phyloP scores from a whole-genome alignment of 2,888 invertebrate species.

The Digitonthophagus gazella region DNA sequence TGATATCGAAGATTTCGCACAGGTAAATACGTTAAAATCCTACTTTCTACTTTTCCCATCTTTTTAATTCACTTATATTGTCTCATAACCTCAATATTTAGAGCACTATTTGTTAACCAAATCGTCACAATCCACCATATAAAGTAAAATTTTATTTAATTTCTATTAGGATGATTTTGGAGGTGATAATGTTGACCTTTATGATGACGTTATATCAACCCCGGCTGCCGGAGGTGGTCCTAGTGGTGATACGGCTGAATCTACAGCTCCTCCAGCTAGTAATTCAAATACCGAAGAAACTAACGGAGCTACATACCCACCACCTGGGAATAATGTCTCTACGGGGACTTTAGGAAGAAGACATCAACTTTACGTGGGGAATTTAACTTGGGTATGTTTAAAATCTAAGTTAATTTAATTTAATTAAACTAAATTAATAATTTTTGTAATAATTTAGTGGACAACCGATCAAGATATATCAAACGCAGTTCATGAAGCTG shows the following conservation, averaged over 20 bases:
- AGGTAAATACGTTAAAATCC: conserved; percentile 52
- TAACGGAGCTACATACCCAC: conserved; percentile 69
- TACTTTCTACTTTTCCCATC: conserved; percentile 6
- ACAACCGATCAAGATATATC: conserved; percentile 96
- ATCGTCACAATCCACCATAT: not conserved
- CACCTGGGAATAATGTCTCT: conserved; percentile 65
- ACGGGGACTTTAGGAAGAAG: conserved; percentile 73
- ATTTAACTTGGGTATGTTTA: conserved; percentile 90
- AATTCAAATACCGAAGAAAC: conserved; percentile 63
- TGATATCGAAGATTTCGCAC: conserved; percentile 91
- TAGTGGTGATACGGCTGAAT: conserved; percentile 45
- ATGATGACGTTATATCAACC: conserved; percentile 92
- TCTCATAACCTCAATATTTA: not conserved
- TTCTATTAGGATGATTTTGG: conserved; percentile 70
- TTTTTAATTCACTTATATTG: not conserved
- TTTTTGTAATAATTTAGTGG: conserved; percentile 65
- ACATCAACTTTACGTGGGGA: conserved; percentile 94
- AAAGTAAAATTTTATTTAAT: not conserved
- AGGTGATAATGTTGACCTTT: conserved; percentile 87
- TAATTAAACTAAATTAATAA: not conserved
- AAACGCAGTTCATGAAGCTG: conserved; percentile 83
- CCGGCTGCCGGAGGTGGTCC: conserved; percentile 57
- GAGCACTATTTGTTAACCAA: not conserved
- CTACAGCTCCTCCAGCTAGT: conserved; percentile 57
- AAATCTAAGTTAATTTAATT: no score